Percentiles rank a stretch among this genome's conserved stretches.
Conservation (phyloP, 2,888 invertebrate species). For the Bimastos eiseni region DNA sequence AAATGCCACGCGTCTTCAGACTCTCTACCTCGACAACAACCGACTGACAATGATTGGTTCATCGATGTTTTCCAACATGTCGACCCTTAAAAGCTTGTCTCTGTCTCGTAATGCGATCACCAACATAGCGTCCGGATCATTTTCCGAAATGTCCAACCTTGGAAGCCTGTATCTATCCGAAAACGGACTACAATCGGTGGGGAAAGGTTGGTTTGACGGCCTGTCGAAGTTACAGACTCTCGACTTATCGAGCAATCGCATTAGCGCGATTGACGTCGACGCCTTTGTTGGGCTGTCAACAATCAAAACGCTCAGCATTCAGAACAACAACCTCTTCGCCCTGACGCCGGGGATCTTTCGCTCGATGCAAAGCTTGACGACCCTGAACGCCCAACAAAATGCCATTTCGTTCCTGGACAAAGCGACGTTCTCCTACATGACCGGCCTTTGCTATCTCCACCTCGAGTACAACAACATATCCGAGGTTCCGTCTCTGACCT, state of each 20-base stretch:
- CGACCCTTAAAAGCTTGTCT: background rate
- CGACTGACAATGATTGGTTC: background rate
- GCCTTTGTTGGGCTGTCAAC: background rate
- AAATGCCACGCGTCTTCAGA: background rate
- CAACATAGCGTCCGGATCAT: background rate
- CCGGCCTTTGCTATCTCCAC: background rate
- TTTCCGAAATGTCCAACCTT: background rate
- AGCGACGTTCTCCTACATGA: background rate
- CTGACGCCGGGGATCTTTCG: background rate
- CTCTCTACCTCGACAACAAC: background rate
- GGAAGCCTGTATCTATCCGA: background rate
- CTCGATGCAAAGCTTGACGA: background rate
- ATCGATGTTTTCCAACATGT: background rate
- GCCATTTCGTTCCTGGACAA: background rate
- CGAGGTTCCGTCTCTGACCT: background rate
- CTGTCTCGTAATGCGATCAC: background rate
- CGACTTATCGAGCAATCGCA: background rate
- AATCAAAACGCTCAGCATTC: background rate
- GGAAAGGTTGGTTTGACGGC: background rate
- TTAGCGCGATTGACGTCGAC: background rate
- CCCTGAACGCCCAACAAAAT: background rate
- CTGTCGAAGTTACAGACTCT: conserved; percentile 7
- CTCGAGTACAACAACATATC: conserved; percentile 25
- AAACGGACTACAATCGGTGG: background rate
- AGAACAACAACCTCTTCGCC: background rate